A percentile compares a stretch with the other conserved stretches of the same genome.
Evolutionary conservation across 2,113 vertebrate species (phyloP).

Genomic region (Coptodon rendalli): DNA sequence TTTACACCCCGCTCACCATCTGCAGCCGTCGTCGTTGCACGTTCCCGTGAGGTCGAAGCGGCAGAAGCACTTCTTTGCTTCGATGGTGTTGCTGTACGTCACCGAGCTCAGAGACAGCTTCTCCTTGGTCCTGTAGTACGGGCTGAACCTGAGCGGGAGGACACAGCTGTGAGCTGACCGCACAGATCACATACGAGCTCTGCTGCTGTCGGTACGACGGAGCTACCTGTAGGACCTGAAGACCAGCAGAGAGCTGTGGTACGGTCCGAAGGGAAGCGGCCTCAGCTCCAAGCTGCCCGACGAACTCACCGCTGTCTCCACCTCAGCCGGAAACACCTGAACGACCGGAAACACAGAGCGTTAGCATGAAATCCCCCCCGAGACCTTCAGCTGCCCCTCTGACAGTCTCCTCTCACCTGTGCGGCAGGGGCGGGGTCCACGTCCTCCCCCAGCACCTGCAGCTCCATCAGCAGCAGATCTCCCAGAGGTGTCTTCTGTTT

Average conservation of each 20-base stretch:
- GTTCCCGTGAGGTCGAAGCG: slow-evolving; percentile 94
- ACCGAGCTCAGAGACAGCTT: slow-evolving; percentile 89
- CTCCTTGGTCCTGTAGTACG: slow-evolving; percentile 95
- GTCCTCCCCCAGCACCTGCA: slow-evolving; percentile 27
- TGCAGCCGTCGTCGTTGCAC: slow-evolving; percentile 91
- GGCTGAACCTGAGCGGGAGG: slow-evolving; percentile 82
- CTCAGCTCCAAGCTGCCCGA: slow-evolving; percentile 68
- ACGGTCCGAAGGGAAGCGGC: slow-evolving; percentile 79
- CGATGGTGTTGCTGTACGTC: slow-evolving; percentile 84
- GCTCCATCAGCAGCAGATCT: slow-evolving; percentile 75
- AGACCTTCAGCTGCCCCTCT: neutral
- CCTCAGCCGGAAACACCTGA: slow-evolving; percentile 79
- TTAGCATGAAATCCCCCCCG: neutral
- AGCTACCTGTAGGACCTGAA: slow-evolving; percentile 94
- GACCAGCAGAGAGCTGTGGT: slow-evolving; percentile 88
- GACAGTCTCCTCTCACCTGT: slow-evolving; percentile 54
- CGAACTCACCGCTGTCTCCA: slow-evolving; percentile 68
- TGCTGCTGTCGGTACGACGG: neutral
- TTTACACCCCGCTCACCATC: slow-evolving; percentile 69
- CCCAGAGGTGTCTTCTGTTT: slow-evolving; percentile 76
- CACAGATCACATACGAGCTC: neutral
- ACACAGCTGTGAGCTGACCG: neutral
- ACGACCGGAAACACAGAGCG: neutral
- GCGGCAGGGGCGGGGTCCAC: slow-evolving; percentile 47
- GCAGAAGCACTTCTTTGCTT: slow-evolving; percentile 87